phyloP scores from a whole-genome alignment of 2,797 vertebrate species.

The Pampus argenteus region DNA sequence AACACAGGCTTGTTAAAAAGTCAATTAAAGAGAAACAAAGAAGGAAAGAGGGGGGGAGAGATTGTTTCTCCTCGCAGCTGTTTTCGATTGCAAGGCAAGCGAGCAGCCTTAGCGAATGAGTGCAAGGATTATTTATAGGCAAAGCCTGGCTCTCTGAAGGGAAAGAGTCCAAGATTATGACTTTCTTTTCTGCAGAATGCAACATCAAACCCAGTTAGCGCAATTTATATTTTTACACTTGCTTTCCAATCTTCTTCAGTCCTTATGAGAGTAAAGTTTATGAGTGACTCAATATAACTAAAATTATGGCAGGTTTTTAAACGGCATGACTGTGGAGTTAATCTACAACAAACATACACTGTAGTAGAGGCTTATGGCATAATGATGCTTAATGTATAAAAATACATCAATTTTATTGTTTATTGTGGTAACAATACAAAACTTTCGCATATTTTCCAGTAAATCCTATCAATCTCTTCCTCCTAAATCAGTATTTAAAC shows the following conservation, averaged over 20 bases:
- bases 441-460: conserved; percentile 28
- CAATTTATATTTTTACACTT: conserved; percentile 53
- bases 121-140: conserved; percentile 65
- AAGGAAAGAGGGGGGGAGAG: conserved; percentile 17
- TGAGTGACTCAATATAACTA: conserved; percentile 20
- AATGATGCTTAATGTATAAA: conserved; percentile 1
- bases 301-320: conserved; percentile 36
- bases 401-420: conserved; percentile 7
- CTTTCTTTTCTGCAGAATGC: conserved; percentile 49
- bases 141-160: conserved; percentile 47
- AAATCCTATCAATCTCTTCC: background rate
- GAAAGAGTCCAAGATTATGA: conserved; percentile 57
- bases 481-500: conserved; percentile 32
- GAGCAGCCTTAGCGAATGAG: conserved; percentile 53
- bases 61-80: conserved; percentile 63
- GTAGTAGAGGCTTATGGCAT: conserved; percentile 13
- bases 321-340: conserved; percentile 23
- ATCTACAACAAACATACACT: conserved; percentile 49
- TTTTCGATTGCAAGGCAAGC: conserved; percentile 53
- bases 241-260: conserved; percentile 36
- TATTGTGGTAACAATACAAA: too few relatives aligned
- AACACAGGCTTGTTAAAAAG: conserved; percentile 83
- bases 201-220: conserved; percentile 48
- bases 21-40: conserved; percentile 85
- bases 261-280: conserved; percentile 29